A percentile compares a stretch with the other conserved stretches of the same genome.
These are phyloP conservation scores for Cacoxenus indagator DNA, from an alignment of 2,888 invertebrate species.

Conservation along the genomic window DNA sequence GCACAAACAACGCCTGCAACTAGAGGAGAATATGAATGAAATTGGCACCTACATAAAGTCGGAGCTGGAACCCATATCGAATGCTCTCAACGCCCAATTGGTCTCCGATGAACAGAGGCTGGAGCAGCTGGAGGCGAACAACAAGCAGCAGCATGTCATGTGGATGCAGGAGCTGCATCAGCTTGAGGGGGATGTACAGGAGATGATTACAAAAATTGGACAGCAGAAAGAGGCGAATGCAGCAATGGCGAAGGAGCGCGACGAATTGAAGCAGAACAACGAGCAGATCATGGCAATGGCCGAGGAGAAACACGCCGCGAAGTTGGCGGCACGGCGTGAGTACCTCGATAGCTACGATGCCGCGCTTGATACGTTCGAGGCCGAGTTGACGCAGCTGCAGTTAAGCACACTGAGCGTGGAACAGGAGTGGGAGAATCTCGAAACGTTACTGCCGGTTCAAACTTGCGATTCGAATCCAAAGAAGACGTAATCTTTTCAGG, in stretches of 20 bases:
- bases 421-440: too few relatives aligned
- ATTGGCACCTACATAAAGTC: conserved; percentile 1
- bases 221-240: background rate
- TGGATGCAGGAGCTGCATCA: conserved; percentile 29
- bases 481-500: too few relatives aligned
- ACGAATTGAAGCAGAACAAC: conserved; percentile 28
- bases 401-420: too few relatives aligned
- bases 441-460: too few relatives aligned
- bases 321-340: background rate
- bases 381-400: background rate
- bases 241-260: conserved; percentile 13
- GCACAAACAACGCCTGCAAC: conserved; percentile 24
- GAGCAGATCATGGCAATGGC: conserved; percentile 40
- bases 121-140: conserved; percentile 28
- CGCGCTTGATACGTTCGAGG: background rate
- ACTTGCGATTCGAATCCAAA: too few relatives aligned
- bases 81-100: conserved; percentile 28
- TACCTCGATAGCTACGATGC: background rate
- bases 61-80: conserved; percentile 26
- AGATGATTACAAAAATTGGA: background rate
- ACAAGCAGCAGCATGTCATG: conserved; percentile 25
- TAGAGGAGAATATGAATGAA: conserved; percentile 4
- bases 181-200: conserved; percentile 28
- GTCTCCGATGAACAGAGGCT: conserved; percentile 28
- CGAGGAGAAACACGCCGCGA: conserved; percentile 39